These are phyloP conservation scores for Leucosticte australis DNA, from an alignment of 2,113 vertebrate species.

Conservation along the genomic window DNA sequence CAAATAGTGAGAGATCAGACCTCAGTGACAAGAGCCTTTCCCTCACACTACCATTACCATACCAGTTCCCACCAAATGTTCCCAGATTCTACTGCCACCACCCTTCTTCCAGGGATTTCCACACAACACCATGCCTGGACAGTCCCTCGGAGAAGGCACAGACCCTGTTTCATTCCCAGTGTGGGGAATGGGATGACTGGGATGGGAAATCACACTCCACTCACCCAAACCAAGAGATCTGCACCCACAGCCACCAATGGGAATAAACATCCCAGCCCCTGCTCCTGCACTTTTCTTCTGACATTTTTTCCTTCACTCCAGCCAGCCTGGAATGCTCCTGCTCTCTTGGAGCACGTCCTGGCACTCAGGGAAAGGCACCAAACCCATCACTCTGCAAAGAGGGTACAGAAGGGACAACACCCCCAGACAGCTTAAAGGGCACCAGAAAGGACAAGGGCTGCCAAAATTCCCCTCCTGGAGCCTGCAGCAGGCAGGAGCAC, in stretches of 20 bases:
- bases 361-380: neutral
- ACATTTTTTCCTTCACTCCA: neutral
- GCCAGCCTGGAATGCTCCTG: neutral
- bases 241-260: neutral
- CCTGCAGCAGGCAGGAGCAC: neutral
- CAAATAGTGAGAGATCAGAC: neutral
- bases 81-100: neutral
- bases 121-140: neutral
- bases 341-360: neutral
- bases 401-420: neutral
- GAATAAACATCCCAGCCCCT: neutral
- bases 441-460: neutral
- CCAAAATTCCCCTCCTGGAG: neutral
- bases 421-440: neutral
- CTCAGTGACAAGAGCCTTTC: accelerated
- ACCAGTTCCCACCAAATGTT: neutral
- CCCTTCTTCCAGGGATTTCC: neutral
- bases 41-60: neutral
- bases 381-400: neutral
- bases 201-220: neutral
- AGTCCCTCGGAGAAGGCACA: neutral
- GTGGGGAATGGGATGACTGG: neutral
- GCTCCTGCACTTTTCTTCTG: neutral
- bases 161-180: neutral
- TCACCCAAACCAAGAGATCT: neutral